Evolutionary conservation across 2,797 vertebrate species (phyloP).

Genomic region (Anguilla pacifica): DNA sequence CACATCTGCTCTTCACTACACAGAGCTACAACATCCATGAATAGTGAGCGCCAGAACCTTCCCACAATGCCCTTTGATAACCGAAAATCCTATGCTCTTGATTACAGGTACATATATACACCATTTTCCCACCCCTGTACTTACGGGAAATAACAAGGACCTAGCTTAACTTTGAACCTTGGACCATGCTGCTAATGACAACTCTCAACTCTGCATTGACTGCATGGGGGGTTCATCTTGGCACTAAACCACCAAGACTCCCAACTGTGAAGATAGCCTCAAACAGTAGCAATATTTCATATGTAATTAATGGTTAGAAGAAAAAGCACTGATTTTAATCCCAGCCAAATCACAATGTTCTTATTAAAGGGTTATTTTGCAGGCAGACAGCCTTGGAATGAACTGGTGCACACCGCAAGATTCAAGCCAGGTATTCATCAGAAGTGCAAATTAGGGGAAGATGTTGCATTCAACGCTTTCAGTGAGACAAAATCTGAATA

Average conservation of each 20-base stretch:
- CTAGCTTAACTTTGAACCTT: not conserved
- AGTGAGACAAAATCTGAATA: not conserved
- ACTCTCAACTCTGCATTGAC: not conserved
- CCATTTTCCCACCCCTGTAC: not conserved
- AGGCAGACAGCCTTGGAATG: not conserved
- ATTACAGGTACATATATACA: not conserved
- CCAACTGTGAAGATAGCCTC: not conserved
- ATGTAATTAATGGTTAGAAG: not conserved
- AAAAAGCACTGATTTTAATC: not conserved
- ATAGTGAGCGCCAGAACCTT: not conserved
- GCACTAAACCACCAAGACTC: not conserved
- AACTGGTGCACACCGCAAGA: not conserved
- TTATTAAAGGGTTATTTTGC: not conserved
- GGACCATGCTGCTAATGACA: not conserved
- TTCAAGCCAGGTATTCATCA: not conserved
- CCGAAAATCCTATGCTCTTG: not conserved
- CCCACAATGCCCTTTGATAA: not conserved
- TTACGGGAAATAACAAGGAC: not conserved
- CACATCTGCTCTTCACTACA: not conserved
- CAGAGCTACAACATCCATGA: not conserved
- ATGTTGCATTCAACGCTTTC: not conserved
- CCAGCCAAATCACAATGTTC: not conserved
- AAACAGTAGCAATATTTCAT: not conserved
- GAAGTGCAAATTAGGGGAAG: not conserved
- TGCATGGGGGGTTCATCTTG: not conserved